Evolutionary conservation across 2,797 vertebrate genomes (phyloP), one percentile per base, ranked within the genome.

Genomic region (Thalassophryne amazonica): DNA sequence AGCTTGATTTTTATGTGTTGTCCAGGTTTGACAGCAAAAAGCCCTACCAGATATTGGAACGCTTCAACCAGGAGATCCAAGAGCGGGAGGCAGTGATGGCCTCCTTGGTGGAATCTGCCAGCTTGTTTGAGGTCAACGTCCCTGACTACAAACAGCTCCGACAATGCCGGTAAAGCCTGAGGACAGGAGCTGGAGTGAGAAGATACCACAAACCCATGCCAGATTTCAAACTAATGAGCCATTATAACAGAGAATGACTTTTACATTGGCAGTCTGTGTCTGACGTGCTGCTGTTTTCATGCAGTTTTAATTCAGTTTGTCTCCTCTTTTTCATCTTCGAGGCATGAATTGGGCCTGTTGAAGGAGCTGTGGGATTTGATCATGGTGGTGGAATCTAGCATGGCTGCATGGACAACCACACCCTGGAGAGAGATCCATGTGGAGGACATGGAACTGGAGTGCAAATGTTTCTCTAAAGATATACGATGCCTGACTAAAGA

Each of bases 351-450:
- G 22, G 83, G 72, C 34, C 87, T 93, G 25, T 90, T 99, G 61
- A 98, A 97, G 76, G 92, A 94, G 55, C 90, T 99, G 31, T 98
- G 95, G 97, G 97, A 99, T 76, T 90, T 92, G 80, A 90, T 93
- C 31, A 73, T 70, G 0, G 29, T 92, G 29, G 93, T 98, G 53
- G 88, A 87, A 20, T 92, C 86, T 29, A 95, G 88, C 63, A 91
- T 97, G 25, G 69, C 53, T 0, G 88, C 87, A 22, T 99, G 97
- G 95, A 90, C 91, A 71, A 89, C 58, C 9, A 95, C 94, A 11
- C 86, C 25, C 2, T 99, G 97, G 97, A 89, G 65, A 27, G 85
- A 93, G 15, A 93, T 98, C 43, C 83, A 93, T 0, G 93, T 98
- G 73, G 97, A 99, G 46, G 91, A 89, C 63, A 95, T 98, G 95